These are phyloP conservation scores for Epinotia ramella DNA, from an alignment of 2,888 invertebrate species.

Conservation along the genomic window DNA sequence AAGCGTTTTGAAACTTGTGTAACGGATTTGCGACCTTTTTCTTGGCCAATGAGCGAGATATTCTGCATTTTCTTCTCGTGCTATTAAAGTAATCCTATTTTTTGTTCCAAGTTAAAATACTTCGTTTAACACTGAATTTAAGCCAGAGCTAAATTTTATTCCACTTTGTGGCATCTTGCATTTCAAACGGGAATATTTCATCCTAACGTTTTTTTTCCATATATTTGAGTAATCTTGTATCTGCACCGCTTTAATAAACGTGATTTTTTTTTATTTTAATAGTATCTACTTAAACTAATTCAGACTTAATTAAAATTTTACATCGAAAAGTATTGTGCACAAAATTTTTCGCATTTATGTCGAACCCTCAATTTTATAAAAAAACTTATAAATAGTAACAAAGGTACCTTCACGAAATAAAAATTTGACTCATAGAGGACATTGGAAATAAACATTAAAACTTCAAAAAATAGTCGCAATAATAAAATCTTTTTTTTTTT, in stretches of 20 bases:
- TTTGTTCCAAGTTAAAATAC: neutral
- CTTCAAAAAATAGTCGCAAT: too few relatives aligned
- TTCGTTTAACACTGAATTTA: neutral
- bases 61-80: constrained; percentile 9
- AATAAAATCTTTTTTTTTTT: too few relatives aligned
- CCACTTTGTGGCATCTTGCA: neutral
- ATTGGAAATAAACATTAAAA: too few relatives aligned
- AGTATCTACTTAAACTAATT: too few relatives aligned
- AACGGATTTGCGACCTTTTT: constrained; percentile 57
- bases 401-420: too few relatives aligned
- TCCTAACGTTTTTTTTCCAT: neutral
- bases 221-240: neutral
- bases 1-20: constrained; percentile 75
- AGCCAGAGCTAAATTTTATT: neutral
- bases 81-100: constrained; percentile 1
- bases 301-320: too few relatives aligned
- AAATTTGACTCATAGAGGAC: too few relatives aligned
- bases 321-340: too few relatives aligned
- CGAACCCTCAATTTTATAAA: too few relatives aligned
- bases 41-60: constrained; percentile 36
- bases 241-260: neutral
- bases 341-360: too few relatives aligned
- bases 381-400: too few relatives aligned
- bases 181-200: neutral
- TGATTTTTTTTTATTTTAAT: too few relatives aligned